Evolutionary conservation across 1,140 invertebrate species (phyloP), one percentile per base, ranked within the genome.

Genomic region (Phymastichus coffea): DNA sequence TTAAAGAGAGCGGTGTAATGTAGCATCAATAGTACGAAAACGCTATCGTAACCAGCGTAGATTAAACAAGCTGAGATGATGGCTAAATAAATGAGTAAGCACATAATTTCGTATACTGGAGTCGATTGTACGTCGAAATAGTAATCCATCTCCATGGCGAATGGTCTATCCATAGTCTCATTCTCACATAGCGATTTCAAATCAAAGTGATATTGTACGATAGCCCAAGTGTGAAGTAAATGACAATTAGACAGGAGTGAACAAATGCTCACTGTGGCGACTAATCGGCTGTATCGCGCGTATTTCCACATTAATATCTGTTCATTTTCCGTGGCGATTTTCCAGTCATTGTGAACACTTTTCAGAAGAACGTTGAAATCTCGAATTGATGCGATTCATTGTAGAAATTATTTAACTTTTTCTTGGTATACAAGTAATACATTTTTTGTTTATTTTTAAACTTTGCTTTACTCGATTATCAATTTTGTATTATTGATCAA

Each of bases 41-140:
- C 58, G 37, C 41, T 41, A 47, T 61, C 55, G 9, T 26, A 55
- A 7, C 30, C 30, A 12, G 41, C 23, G 47, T 57, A 65, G 20
- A 28, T 20, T 38, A 25, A 2, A 8, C 15, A 33, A 12, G 19
- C 46, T 9, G 59, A 2, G 15, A 56, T 7, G 8, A 28, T 26
- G 12, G 43, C 52, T 1, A 58, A 12, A n/a, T 51, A 58, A 19
- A 59, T 55, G 3, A 22, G 23, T 6, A 60, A 28, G 30, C 46
- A 65, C 14, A 55, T 52, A 14, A 60, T 41, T 62, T 62, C 56
- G 30, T 55, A 59, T 12, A 30, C 43, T 4, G 62, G 62, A 37
- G 33, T 56, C 8, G 43, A 46, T n/a, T 58, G 20, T 0, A 37
- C 55, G 20, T 55, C 33, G 10, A 54, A 61, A 4, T 23, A 33